These are phyloP conservation scores for Pachypeltis micranthus DNA, from an alignment of 1,140 invertebrate species.

Conservation along the genomic window DNA sequence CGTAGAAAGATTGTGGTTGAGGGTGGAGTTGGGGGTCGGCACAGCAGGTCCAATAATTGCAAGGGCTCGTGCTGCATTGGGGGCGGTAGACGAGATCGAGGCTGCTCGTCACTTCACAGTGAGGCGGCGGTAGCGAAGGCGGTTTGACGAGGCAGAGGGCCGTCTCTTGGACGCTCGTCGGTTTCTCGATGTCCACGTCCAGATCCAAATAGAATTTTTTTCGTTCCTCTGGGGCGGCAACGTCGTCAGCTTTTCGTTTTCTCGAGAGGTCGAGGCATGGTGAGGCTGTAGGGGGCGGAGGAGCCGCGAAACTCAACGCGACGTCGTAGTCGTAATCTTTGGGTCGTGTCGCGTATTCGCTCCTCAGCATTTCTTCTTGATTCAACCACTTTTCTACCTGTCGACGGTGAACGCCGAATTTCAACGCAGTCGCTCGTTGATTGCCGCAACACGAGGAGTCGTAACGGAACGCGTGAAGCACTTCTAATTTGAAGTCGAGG, in stretches of 20 bases:
- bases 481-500: constrained; percentile 40
- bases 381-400: constrained; percentile 52
- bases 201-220: not conserved
- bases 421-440: constrained; percentile 46
- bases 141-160: constrained; percentile 29
- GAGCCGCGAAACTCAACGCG: constrained; percentile 35
- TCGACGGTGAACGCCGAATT: constrained; percentile 48
- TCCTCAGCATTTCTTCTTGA: constrained; percentile 40
- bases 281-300: constrained; percentile 27
- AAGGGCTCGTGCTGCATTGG: not conserved
- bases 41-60: not conserved
- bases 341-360: constrained; percentile 29
- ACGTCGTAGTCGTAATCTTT: too few relatives aligned
- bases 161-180: constrained; percentile 25
- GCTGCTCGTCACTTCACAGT: not conserved
- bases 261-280: constrained; percentile 24
- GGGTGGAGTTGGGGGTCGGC: too few relatives aligned
- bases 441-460: constrained; percentile 43
- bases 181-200: constrained; percentile 1
- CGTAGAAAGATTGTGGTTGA: not conserved
- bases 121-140: not conserved
- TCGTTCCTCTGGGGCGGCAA: not conserved
- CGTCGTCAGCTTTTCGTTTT: constrained; percentile 17
- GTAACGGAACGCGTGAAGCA: constrained; percentile 40
- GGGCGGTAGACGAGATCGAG: constrained; percentile 10